Conservation (phyloP, 2,888 invertebrate species). For the Quadriops clusia region DNA sequence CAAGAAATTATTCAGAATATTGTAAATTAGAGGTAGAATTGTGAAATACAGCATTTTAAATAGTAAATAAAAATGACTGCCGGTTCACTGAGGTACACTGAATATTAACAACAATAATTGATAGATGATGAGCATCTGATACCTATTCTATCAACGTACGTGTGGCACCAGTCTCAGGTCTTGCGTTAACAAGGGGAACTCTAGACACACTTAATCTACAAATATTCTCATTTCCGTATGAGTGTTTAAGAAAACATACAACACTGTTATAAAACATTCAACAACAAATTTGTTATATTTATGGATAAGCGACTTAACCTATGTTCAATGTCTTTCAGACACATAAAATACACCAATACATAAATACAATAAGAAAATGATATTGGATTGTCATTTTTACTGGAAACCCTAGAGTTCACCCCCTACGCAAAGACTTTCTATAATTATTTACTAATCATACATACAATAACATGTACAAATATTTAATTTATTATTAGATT, state of each 20-base stretch:
- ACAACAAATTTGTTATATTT: conserved; percentile 24
- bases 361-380: conserved; percentile 27
- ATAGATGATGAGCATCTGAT: conserved; percentile 35
- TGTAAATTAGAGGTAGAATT: background rate
- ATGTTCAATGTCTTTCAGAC: conserved; percentile 31
- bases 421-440: conserved; percentile 19
- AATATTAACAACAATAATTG: conserved; percentile 34
- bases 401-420: conserved; percentile 25
- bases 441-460: conserved; percentile 19
- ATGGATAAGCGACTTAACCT: conserved; percentile 27
- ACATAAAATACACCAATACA: conserved; percentile 32
- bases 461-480: conserved; percentile 39
- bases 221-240: conserved; percentile 15
- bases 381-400: conserved; percentile 35
- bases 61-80: conserved; percentile 19
- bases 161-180: conserved; percentile 30
- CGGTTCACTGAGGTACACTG: conserved; percentile 31
- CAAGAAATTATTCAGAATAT: no score
- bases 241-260: conserved; percentile 27
- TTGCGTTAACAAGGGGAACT: conserved; percentile 21
- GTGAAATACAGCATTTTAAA: conserved; percentile 3
- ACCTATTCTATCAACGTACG: conserved; percentile 28
- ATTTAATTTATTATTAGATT: conserved; percentile 28
- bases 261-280: conserved; percentile 27
- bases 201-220: conserved; percentile 15